These are phyloP conservation scores for Micromys minutus DNA, from an alignment of 2,113 vertebrate species.

Conservation along the genomic window DNA sequence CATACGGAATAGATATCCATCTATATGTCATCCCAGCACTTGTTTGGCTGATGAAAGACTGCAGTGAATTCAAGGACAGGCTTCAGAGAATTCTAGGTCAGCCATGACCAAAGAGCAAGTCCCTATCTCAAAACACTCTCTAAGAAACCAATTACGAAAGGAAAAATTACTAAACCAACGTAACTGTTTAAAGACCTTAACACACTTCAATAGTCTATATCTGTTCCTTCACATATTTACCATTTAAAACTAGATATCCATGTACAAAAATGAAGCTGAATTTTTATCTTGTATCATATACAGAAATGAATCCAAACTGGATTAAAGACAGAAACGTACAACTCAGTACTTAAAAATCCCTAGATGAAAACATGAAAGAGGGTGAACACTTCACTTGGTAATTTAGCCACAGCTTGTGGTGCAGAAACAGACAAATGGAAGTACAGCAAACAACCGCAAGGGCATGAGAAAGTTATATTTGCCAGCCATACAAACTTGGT, in stretches of 20 bases:
- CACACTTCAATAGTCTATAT: not conserved
- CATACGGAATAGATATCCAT: not conserved
- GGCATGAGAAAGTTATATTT: not conserved
- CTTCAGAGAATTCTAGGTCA: not conserved
- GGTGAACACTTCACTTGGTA: not conserved
- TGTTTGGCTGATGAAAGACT: not conserved
- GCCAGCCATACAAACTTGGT: not conserved
- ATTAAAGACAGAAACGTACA: not conserved
- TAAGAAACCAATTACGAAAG: not conserved
- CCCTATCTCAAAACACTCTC: not conserved
- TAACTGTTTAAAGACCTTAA: not conserved
- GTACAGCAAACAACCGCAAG: not conserved
- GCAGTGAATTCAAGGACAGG: not conserved
- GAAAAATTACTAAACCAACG: constrained; percentile 2
- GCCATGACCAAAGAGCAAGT: not conserved
- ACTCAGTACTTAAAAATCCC: not conserved
- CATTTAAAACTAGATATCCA: not conserved
- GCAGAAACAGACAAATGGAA: not conserved
- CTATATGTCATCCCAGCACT: not conserved
- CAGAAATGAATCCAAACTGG: not conserved
- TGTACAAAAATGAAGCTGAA: not conserved
- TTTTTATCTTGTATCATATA: not conserved
- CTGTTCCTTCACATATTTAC: not conserved
- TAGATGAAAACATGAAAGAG: not conserved
- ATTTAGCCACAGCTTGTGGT: not conserved